Conservation (phyloP, 2,797 vertebrate genomes). For the Danio albolineatus region DNA sequence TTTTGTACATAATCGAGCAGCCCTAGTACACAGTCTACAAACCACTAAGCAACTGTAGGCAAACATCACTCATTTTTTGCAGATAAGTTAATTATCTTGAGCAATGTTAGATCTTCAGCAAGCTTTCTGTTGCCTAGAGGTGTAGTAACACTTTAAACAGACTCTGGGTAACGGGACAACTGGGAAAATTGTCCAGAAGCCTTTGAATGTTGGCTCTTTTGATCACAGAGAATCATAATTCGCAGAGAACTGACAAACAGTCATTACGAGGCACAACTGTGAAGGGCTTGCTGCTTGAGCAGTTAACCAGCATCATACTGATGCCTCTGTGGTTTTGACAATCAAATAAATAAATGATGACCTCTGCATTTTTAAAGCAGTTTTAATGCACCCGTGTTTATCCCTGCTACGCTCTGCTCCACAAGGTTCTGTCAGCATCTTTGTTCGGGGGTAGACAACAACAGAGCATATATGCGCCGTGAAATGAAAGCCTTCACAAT, state of each 20-base stretch:
- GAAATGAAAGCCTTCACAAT: conserved; percentile 21
- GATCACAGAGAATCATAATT: not conserved
- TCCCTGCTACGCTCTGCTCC: conserved; percentile 11
- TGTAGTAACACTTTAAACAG: not conserved
- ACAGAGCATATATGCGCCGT: conserved; percentile 1
- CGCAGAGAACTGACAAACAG: not conserved
- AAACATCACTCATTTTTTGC: not conserved
- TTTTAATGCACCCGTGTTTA: conserved; percentile 51
- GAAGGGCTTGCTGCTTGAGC: not conserved
- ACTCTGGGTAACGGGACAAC: not conserved
- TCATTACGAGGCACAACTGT: not conserved
- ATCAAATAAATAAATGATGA: conserved; percentile 58
- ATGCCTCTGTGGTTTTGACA: conserved; percentile 40
- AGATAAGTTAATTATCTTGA: not conserved
- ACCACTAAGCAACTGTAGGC: not conserved
- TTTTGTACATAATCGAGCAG: too few relatives aligned
- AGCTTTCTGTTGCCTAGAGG: not conserved
- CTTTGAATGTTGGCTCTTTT: not conserved
- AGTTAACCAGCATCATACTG: conserved; percentile 9
- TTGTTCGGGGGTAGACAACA: conserved; percentile 21
- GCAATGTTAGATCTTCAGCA: not conserved
- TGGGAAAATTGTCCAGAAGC: not conserved
- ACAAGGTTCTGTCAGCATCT: conserved; percentile 29
- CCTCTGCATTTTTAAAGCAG: conserved; percentile 57
- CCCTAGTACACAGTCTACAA: too few relatives aligned